Evolutionary conservation across 2,888 invertebrate species (phyloP).

Genomic region (Stenodema calcarata): DNA sequence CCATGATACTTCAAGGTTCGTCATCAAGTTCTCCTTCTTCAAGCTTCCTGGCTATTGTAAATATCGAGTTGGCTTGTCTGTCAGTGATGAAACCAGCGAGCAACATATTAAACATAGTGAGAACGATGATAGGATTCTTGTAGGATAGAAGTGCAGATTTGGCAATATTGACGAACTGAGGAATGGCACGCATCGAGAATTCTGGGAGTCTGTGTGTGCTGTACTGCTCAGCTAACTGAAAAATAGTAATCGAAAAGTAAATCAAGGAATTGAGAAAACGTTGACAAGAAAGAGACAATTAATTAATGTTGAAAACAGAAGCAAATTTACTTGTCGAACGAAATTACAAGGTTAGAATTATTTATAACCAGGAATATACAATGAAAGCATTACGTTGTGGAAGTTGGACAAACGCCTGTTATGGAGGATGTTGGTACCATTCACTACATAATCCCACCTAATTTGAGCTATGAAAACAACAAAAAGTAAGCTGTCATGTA

Average conservation of each 20-base stretch:
- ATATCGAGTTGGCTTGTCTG: conserved; percentile 6
- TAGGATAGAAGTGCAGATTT: background rate
- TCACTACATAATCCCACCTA: too few species aligned
- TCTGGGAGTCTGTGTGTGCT: conserved; percentile 26
- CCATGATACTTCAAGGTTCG: background rate
- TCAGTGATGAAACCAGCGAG: conserved; percentile 29
- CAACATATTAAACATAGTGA: background rate
- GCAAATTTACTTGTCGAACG: too few species aligned
- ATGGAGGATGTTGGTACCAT: too few species aligned
- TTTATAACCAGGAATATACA: too few species aligned
- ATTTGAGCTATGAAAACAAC: too few species aligned
- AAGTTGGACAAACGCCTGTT: too few species aligned
- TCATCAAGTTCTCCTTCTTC: background rate
- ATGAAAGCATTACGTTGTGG: too few species aligned
- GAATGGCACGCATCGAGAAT: background rate
- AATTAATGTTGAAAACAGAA: too few species aligned
- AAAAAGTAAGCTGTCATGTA: too few species aligned
- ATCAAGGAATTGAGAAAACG: too few species aligned
- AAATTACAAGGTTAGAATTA: too few species aligned
- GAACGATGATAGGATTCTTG: background rate
- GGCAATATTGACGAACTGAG: conserved; percentile 33
- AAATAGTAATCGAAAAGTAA: background rate
- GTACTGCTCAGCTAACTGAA: conserved; percentile 31
- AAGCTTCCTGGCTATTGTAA: background rate
- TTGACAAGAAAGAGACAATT: too few species aligned